Evolutionary conservation across 2,888 invertebrate species (phyloP).

Genomic region (Cheilosia vernalis): DNA sequence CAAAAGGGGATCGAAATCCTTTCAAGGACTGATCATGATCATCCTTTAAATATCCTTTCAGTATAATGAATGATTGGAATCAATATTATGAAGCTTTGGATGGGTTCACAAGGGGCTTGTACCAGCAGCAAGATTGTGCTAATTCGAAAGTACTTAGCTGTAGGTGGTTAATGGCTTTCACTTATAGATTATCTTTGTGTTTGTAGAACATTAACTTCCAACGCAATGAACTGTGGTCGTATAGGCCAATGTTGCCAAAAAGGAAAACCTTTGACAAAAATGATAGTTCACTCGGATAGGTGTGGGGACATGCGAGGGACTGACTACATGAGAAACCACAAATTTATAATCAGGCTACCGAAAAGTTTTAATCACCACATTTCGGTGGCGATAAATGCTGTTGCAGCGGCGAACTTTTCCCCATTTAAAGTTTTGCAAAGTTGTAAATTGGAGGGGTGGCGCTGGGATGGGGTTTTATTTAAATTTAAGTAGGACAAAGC

Average conservation of each 20-base stretch:
- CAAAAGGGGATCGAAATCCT: not conserved
- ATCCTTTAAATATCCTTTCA: not conserved
- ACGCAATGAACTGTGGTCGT: not conserved
- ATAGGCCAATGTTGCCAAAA: not conserved
- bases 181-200: constrained; percentile 46
- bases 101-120: constrained; percentile 25
- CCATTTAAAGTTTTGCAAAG: constrained; percentile 15
- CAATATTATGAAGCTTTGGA: constrained; percentile 30
- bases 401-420: constrained; percentile 20
- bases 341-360: constrained; percentile 28
- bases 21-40: not conserved
- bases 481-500: constrained; percentile 31
- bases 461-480: constrained; percentile 3
- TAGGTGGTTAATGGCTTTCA: constrained; percentile 44
- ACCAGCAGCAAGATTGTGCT: constrained; percentile 26
- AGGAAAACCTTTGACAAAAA: not conserved
- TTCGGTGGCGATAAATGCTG: constrained; percentile 51
- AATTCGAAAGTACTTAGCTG: constrained; percentile 17
- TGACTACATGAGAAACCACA: not conserved
- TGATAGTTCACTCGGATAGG: not conserved
- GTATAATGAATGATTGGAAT: constrained; percentile 45
- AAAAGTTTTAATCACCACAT: constrained; percentile 63
- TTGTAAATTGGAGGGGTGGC: not conserved
- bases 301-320: not conserved
- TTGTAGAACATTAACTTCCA: constrained; percentile 45